Percentiles rank a stretch among this genome's conserved stretches.
phyloP scores from a whole-genome alignment of 2,113 vertebrate species.

The Gambusia affinis region DNA sequence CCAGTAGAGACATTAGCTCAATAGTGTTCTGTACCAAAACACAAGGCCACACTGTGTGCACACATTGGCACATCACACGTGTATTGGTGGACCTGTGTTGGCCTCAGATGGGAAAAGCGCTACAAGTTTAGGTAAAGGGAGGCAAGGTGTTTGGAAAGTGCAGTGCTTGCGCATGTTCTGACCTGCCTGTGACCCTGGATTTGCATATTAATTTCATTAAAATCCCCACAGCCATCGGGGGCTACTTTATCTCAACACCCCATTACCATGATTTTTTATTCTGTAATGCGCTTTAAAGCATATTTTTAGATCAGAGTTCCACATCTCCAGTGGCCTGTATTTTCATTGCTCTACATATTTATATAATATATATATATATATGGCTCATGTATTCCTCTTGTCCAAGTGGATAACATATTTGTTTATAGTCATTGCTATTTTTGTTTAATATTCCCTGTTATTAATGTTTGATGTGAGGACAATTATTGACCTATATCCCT shows the following conservation, averaged over 20 bases:
- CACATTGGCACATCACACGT: conserved; percentile 10
- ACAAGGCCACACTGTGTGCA: conserved; percentile 23
- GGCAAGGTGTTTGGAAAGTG: neutral
- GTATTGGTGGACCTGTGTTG: neutral
- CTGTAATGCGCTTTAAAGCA: neutral
- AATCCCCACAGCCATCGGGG: neutral
- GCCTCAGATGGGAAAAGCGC: neutral
- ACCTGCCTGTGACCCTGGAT: neutral
- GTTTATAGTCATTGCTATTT: conserved; percentile 3
- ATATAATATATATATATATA: conserved; percentile 44
- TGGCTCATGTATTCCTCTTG: conserved; percentile 28
- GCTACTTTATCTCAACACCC: neutral
- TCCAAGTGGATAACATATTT: conserved; percentile 42
- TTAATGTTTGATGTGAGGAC: conserved; percentile 2
- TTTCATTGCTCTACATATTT: conserved; percentile 61
- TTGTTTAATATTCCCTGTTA: neutral
- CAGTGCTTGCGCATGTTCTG: neutral
- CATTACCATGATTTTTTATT: conserved; percentile 8
- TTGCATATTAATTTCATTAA: neutral
- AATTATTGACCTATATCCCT: conserved; percentile 26
- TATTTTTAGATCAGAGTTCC: conserved; percentile 59
- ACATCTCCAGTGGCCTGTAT: conserved; percentile 63
- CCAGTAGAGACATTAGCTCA: conserved; percentile 48
- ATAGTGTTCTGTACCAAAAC: conserved; percentile 17
- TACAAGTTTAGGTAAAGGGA: neutral